Evolutionary conservation across 1,140 invertebrate species (phyloP).

Genomic region (Danaus plexippus): DNA sequence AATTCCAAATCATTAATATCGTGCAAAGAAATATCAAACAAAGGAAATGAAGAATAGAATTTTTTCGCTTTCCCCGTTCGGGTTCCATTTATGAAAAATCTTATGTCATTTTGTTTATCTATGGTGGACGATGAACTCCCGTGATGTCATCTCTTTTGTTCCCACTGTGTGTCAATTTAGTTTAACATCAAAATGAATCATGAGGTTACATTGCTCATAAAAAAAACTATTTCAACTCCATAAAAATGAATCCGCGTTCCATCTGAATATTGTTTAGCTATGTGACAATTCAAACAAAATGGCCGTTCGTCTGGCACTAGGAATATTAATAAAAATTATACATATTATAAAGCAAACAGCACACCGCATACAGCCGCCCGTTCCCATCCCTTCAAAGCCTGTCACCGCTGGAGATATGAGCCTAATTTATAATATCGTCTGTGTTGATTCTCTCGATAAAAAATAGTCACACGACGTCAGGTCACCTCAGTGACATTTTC

Average conservation of each 20-base stretch:
- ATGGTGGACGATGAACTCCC: conserved; percentile 14
- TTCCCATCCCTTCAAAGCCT: conserved; percentile 38
- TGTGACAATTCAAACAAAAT: conserved; percentile 6
- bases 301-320: conserved; percentile 12
- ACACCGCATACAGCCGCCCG: conserved; percentile 20
- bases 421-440: conserved; percentile 36
- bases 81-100: conserved; percentile 25
- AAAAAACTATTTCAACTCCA: no score
- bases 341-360: conserved; percentile 31
- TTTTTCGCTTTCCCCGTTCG: conserved; percentile 21
- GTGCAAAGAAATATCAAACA: conserved; percentile 29
- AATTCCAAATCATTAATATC: conserved; percentile 35
- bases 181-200: no score
- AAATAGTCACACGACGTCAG: conserved; percentile 22
- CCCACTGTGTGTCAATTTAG: no score
- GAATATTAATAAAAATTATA: conserved; percentile 26
- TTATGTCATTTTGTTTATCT: conserved; percentile 25
- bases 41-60: conserved; percentile 29
- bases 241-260: no score
- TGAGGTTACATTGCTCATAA: no score
- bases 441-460: conserved; percentile 33
- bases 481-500: no score
- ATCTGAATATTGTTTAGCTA: no score
- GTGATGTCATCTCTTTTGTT: not conserved
- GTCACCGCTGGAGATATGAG: conserved; percentile 35